Evolutionary conservation across 2,888 invertebrate species (phyloP), one percentile per base, ranked within the genome.

Genomic region (Lingula anatina): DNA sequence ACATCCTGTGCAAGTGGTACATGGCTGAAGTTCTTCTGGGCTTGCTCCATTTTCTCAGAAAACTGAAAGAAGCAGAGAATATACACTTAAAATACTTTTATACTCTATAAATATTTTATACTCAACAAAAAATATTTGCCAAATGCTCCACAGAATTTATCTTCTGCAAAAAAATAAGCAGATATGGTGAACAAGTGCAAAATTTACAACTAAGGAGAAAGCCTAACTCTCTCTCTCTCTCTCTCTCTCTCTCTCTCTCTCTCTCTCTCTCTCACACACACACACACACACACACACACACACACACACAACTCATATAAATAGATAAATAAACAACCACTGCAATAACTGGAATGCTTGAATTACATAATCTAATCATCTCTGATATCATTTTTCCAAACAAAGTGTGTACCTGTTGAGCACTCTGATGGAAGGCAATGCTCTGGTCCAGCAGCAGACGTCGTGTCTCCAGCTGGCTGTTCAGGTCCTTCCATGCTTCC

Each of bases 401-500:
- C n/a, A n/a, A n/a, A n/a, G n/a, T n/a, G n/a, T n/a, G n/a, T 64
- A 83, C 85, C 79, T 75, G 70, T 47, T 73, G 60, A 31, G 77
- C 78, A 54, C 75, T 70, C 54, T 70, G 80, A 71, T 89, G 89
- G 71, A 90, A 90, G 56, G 85, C 81, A 37, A 88, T 86, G 70
- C 89, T 88, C 61, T 87, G 80, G 63, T 88, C 86, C 41, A 91
- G 80, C 54, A 91, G 83, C 61, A 84, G 82, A 67, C 87, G 86
- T 45, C 91, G 81, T 55, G 86, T 83, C 65, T 89, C 87, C 59
- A 92, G 79, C 66, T 89, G 85, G 56, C 82, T 81, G 72, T 90
- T 86, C 49, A 92, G 85, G 71, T 91, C 90, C 64, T 84, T 84
- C 92, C 91, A 92, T 28, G 82, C 81, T 55, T 77, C 71, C 18